Conservation (phyloP, 2,113 vertebrate genomes). For the Glaucidium brasilianum region DNA sequence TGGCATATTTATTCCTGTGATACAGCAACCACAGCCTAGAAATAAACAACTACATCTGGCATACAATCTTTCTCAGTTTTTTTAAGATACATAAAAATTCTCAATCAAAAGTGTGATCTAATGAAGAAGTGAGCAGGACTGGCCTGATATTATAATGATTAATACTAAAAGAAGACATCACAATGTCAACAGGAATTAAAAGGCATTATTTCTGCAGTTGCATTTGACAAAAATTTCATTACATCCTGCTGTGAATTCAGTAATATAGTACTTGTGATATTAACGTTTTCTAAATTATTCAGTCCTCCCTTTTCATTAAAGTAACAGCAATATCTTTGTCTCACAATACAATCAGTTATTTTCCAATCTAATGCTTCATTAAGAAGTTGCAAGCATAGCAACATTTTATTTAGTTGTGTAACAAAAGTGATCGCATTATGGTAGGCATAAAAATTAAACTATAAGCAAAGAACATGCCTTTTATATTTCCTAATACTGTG, state of each 20-base stretch:
- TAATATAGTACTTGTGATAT: slow-evolving; percentile 46
- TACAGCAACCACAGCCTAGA: neutral
- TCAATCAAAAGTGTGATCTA: slow-evolving; percentile 17
- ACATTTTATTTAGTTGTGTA: neutral
- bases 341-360: slow-evolving; percentile 66
- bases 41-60: neutral
- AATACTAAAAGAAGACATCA: slow-evolving; percentile 19
- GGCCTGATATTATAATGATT: slow-evolving; percentile 18
- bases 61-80: neutral
- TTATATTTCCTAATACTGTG: neutral
- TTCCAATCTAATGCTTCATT: slow-evolving; percentile 66
- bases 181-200: slow-evolving; percentile 20
- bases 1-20: neutral
- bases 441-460: slow-evolving; percentile 10
- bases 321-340: slow-evolving; percentile 49
- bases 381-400: slow-evolving; percentile 16
- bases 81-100: neutral
- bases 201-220: slow-evolving; percentile 32
- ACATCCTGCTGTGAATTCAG: slow-evolving; percentile 30
- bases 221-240: slow-evolving; percentile 66
- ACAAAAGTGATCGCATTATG: neutral
- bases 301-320: slow-evolving; percentile 68
- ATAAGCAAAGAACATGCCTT: neutral
- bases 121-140: slow-evolving; percentile 40
- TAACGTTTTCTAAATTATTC: slow-evolving; percentile 73